Base-by-base conservation (phyloP, 2,797 vertebrate genomes). In the Liasis olivaceus region DNA sequence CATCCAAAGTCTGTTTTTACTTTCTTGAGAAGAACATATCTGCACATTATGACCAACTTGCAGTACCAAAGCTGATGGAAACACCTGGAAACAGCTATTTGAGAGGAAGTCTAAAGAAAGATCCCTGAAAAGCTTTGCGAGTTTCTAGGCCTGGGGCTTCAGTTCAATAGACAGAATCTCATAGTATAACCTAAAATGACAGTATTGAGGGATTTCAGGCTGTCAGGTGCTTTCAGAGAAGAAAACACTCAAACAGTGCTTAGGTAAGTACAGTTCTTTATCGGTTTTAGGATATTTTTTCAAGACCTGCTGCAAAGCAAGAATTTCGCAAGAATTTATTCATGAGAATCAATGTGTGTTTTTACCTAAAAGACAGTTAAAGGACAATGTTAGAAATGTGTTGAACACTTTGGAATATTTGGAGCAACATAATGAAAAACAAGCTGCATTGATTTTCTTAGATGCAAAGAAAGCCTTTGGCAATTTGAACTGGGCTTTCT, bases 131-230 rank as follows among this genome's bases (percentile, higher is more conserved):
- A 2, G 5, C 13, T 31, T 59, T 91, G 28, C 60, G 28, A 81
- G 28, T 81, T 17, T 60, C 36, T 14, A 64, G 1, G n/a, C 87
- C 64, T 42, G 84, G 9, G n/a, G 31, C n/a, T 88, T 47, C 36
- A 77, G 69, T 42, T 77, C 20, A 77, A 42, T 42, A 8, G 31
- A 42, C 69, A 77, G 72, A 86, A 28, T 47, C 22, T 81, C 51
- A 22, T 22, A 77, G 64, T 93, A 89, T 92, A 84, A 87, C 85
- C 5, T 91, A 93, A 64, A 86, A 94, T 85, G 77, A 66, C 94
- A 93, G n/a, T 14, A 26, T 85, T 84, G 72, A 77, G 60, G 20
- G 20, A 81, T 26, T 87, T 59, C 3, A 59, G 62, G 14, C 7
- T 7, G 0, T 42, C 13, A 60, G 13, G 24, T 59, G 54, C 26